These are phyloP conservation scores for Bombus picipes DNA, from an alignment of 1,140 invertebrate genomes.

Conservation along the genomic window DNA sequence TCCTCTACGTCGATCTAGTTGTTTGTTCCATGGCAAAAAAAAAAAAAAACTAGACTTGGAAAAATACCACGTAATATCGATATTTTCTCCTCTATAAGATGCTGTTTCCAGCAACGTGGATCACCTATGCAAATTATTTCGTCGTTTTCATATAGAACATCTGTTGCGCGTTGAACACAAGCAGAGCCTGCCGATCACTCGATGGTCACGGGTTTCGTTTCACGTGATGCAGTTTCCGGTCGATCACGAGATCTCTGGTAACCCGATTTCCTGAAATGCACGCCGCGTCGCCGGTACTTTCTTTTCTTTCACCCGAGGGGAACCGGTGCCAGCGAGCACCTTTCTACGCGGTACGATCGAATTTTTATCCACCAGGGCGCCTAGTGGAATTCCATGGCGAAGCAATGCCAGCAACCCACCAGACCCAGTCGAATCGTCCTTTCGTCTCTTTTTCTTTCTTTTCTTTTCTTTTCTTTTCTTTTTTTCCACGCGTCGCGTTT, in stretches of 20 bases:
- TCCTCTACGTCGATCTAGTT: too few species aligned
- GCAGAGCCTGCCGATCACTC: background rate
- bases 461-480: background rate
- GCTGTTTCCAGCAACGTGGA: background rate
- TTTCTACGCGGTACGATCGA: slow-evolving; percentile 34
- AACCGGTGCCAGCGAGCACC: background rate
- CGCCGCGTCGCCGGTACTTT: slow-evolving; percentile 1
- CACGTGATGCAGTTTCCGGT: background rate
- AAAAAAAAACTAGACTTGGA: too few species aligned
- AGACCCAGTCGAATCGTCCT: background rate
- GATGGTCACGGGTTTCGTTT: background rate
- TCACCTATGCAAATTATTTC: background rate
- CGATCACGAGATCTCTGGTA: background rate
- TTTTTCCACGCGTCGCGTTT: background rate
- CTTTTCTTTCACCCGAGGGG: slow-evolving; percentile 16
- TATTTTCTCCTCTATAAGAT: background rate
- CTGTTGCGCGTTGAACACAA: background rate
- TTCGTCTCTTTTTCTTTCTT: background rate
- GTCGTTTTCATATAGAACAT: background rate
- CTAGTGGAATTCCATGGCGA: background rate
- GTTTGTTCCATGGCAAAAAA: too few species aligned
- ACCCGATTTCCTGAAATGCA: slow-evolving; percentile 22
- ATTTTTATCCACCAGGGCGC: slow-evolving; percentile 2
- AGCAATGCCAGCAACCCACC: background rate
- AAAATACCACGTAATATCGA: too few species aligned